Conservation (phyloP, 2,113 vertebrate species). For the Aspiorhynchus laticeps region DNA sequence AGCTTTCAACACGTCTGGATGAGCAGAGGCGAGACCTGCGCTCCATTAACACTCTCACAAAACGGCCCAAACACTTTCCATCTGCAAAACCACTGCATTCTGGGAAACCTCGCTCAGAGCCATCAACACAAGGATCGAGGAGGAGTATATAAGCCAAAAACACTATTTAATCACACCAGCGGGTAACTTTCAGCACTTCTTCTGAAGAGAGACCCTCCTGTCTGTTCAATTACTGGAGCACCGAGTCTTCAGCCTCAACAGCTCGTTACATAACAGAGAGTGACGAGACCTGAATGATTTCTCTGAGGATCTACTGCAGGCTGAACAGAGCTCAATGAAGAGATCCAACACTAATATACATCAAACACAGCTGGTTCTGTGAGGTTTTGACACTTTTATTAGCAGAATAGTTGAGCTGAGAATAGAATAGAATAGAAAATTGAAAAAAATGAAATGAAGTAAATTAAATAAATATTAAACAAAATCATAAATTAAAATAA, state of each 20-base stretch:
- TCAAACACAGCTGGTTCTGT: neutral
- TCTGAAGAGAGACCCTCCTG: neutral
- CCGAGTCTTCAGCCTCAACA: neutral
- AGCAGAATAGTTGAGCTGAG: neutral
- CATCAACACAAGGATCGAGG: neutral
- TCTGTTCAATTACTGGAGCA: neutral
- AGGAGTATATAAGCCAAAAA: neutral
- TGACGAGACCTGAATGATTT: neutral
- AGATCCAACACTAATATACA: neutral
- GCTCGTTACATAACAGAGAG: too few relatives aligned
- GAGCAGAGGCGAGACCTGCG: neutral
- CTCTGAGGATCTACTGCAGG: too few relatives aligned
- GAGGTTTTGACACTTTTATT: neutral
- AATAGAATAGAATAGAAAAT: neutral
- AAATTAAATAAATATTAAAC: too few relatives aligned
- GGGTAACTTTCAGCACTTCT: neutral
- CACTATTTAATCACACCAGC: too few relatives aligned
- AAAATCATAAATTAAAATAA: too few relatives aligned
- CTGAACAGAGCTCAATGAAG: too few relatives aligned
- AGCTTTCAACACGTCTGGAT: conserved; percentile 31
- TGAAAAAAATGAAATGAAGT: too few relatives aligned
- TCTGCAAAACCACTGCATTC: conserved; percentile 47
- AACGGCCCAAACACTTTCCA: conserved; percentile 56
- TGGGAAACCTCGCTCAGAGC: conserved; percentile 43
- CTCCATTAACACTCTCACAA: conserved; percentile 15